Evolutionary conservation across 1,140 invertebrate genomes (phyloP).

Genomic region (Stegodyphus dumicola): DNA sequence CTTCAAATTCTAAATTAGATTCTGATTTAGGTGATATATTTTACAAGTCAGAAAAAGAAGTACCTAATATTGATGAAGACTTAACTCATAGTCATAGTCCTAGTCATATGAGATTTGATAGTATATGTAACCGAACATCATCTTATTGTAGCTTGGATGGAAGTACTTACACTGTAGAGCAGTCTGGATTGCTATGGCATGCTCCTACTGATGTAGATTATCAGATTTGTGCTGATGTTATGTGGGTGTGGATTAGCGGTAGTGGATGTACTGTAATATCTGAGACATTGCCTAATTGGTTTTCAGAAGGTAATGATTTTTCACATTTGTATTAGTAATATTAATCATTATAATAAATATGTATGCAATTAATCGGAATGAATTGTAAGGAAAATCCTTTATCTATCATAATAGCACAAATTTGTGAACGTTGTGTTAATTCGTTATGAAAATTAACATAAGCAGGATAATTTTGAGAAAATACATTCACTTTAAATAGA

Average conservation of each 20-base stretch:
- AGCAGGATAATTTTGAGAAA: too few species aligned
- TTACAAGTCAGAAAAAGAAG: background rate
- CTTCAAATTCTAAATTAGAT: background rate
- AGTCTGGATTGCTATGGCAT: background rate
- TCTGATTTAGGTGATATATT: too few species aligned
- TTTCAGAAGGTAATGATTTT: constrained; percentile 50
- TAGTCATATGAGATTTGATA: background rate
- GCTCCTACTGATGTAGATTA: constrained; percentile 13
- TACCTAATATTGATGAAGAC: background rate
- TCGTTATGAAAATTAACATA: too few species aligned
- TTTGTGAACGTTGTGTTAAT: too few species aligned
- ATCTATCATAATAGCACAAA: too few species aligned
- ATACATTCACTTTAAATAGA: too few species aligned
- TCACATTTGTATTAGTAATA: background rate
- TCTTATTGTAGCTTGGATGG: constrained; percentile 45
- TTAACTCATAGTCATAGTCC: background rate
- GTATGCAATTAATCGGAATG: too few species aligned
- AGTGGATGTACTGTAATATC: constrained; percentile 81
- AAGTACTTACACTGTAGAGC: constrained; percentile 4
- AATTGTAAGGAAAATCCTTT: too few species aligned
- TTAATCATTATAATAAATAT: too few species aligned
- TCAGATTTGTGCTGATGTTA: background rate
- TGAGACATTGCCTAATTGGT: constrained; percentile 81
- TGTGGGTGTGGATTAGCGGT: constrained; percentile 82
- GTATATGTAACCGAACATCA: constrained; percentile 5